Evolutionary conservation across 1,140 invertebrate genomes (phyloP).

Genomic region (Melanaphis sacchari): DNA sequence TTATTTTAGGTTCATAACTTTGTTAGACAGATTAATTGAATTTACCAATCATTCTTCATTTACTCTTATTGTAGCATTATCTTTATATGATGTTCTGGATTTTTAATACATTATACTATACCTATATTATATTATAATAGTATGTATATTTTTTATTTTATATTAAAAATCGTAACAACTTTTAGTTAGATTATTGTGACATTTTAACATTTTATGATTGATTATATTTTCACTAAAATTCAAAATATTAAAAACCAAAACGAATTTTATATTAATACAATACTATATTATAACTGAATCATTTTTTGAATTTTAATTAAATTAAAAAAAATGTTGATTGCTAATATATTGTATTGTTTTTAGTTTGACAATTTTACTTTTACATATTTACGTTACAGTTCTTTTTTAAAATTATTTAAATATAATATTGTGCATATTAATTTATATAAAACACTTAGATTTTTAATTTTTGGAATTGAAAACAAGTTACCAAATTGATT

Average conservation of each 20-base stretch:
- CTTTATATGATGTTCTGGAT: neutral
- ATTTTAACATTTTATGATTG: neutral
- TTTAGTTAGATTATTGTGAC: neutral
- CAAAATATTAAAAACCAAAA: neutral
- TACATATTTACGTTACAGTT: neutral
- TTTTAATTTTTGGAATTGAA: neutral
- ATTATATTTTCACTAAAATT: neutral
- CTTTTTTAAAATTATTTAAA: neutral
- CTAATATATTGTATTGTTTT: neutral
- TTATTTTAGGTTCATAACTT: neutral
- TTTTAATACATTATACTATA: neutral
- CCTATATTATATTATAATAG: neutral
- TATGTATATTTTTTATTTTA: neutral
- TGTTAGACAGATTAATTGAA: neutral
- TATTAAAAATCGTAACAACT: neutral
- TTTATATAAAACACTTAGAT: neutral
- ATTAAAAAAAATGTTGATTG: neutral
- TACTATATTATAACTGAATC: neutral
- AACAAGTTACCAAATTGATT: neutral
- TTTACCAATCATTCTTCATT: neutral
- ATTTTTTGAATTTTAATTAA: neutral
- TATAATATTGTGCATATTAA: neutral
- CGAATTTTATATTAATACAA: neutral
- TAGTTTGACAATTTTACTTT: neutral
- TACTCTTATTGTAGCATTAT: neutral